Evolutionary conservation across 1,140 invertebrate species (phyloP), one percentile per base, ranked within the genome.

Genomic region (Sycobia sp.): DNA sequence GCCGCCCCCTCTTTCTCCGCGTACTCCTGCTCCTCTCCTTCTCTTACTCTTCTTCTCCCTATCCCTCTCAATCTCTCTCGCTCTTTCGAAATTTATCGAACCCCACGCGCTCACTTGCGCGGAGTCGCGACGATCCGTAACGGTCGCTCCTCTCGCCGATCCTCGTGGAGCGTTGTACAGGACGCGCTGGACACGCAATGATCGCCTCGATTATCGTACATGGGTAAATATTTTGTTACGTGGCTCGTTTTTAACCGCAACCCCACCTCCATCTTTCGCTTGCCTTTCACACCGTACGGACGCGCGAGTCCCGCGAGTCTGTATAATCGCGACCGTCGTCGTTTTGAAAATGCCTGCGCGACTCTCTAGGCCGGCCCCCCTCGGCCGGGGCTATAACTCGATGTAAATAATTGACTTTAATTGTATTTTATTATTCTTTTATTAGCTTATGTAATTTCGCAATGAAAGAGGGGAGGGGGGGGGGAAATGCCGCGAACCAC

Each of bases 331-430:
- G n/a, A n/a, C n/a, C n/a, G n/a, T n/a, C n/a, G n/a, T n/a, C n/a
- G n/a, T n/a, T n/a, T n/a, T n/a, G n/a, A n/a, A n/a, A n/a, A n/a
- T n/a, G n/a, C n/a, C n/a, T n/a, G n/a, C n/a, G n/a, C n/a, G n/a
- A n/a, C n/a, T n/a, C n/a, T n/a, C n/a, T n/a, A n/a, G n/a, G n/a
- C n/a, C n/a, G n/a, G n/a, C n/a, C n/a, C n/a, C n/a, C n/a, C n/a
- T n/a, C n/a, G 36, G 20, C 20, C 27, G n/a, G n/a, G 46, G 36
- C 49, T 62, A 62, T 62, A 62, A 62, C 29, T 62, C 59, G 50
- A 54, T 54, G 59, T 54, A 62, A 62, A 62, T 54, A 62, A 46
- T 54, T 54, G 29, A 62, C 59, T 62, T 62, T 61, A 61, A 61
- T 61, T 61, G 58, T 61, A 53, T 61, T 61, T 61, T 54, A 54